phyloP scores from a whole-genome alignment of 2,113 vertebrate species.

The Phylloscopus trochiloides region DNA sequence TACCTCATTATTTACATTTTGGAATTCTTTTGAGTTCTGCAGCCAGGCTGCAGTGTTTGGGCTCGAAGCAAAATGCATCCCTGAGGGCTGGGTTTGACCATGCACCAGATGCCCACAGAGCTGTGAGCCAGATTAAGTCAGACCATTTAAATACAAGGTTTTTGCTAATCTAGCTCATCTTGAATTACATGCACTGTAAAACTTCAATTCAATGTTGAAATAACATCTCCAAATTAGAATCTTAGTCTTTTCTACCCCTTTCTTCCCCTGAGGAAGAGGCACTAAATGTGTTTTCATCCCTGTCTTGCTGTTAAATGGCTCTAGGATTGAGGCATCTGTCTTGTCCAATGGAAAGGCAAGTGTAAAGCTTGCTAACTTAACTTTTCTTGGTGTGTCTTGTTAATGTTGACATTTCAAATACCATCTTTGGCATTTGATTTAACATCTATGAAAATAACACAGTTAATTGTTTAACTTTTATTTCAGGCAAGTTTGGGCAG shows the following conservation, averaged over 20 bases:
- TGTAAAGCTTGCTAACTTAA: background rate
- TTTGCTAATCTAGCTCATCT: background rate
- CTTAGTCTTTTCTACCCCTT: background rate
- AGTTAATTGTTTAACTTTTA: background rate
- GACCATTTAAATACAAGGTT: background rate
- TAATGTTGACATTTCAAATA: background rate
- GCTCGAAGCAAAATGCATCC: background rate
- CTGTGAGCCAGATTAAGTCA: background rate
- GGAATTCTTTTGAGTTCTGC: background rate
- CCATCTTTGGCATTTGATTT: background rate
- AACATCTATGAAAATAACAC: background rate
- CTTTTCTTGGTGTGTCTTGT: background rate
- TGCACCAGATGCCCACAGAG: background rate
- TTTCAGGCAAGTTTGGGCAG: conserved; percentile 31
- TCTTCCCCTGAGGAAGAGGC: background rate
- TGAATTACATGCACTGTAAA: background rate
- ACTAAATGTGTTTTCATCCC: background rate
- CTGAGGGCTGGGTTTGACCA: background rate
- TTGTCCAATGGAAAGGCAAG: background rate
- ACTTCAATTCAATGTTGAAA: background rate
- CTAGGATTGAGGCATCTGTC: background rate
- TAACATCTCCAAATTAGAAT: background rate
- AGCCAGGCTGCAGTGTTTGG: background rate
- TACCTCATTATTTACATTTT: conserved; percentile 9
- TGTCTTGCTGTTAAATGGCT: background rate